Evolutionary conservation across 2,797 vertebrate species (phyloP), one percentile per base, ranked within the genome.

Genomic region (Octomys mimax): DNA sequence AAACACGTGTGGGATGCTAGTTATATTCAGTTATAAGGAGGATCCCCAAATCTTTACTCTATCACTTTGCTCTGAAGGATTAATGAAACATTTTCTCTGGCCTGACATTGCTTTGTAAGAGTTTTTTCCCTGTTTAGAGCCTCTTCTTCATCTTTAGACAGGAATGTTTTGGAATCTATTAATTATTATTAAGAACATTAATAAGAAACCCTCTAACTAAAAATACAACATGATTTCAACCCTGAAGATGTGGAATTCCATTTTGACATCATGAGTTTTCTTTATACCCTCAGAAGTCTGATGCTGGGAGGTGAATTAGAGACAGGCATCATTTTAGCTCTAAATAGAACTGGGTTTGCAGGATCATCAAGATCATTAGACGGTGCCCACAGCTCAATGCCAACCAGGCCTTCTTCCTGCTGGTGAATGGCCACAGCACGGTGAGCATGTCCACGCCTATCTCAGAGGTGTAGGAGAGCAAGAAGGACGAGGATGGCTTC

Each of bases 281-380:
- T 95, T 91, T 26, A 66, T 14, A 66, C 42, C 26, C 94, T 93
- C 82, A 22, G 21, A 73, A 89, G 89, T 86, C 91, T 94, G 89
- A 93, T 95, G 92, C 1, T 83, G 59, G 36, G 66, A 96, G 93
- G 95, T 97, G 88, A 95, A 46, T 12, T 95, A 66, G 97, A 94
- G 92, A 95, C 83, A 95, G 49, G 75, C 14, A 64, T 86, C 80
- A 4, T 92, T 91, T 94, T 80, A 61, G 59, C 59, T 88, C 64
- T 92, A 95, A 94, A 82, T 94, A 70, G 70, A 91, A 33, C 64
- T 94, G 66, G 31, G 14, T 36, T 97, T 95, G 3, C 42, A 42
- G 42, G 42, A 42, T 42, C 54, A 19, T 57, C 14, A 16, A 16
- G 54, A 57, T 57, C 54, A 18, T 57, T 2, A 57, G 54, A 4